phyloP scores from a whole-genome alignment of 2,797 vertebrate species.

The Prunella strophiata region DNA sequence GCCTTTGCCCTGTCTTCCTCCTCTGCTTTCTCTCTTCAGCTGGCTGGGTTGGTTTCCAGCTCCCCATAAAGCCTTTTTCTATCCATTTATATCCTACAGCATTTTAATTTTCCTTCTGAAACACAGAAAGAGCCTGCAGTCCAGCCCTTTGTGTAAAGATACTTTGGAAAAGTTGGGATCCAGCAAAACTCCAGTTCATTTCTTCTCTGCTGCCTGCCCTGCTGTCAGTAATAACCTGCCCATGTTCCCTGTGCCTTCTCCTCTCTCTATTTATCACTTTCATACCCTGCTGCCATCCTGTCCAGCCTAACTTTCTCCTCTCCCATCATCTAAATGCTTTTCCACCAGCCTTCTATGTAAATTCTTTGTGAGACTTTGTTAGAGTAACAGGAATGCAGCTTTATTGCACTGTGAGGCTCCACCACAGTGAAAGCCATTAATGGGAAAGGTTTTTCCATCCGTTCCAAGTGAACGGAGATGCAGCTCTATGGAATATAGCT shows the following conservation, averaged over 20 bases:
- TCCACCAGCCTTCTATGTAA: conserved; percentile 2
- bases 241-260: not conserved
- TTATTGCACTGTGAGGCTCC: conserved; percentile 6
- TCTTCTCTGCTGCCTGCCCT: not conserved
- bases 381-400: conserved; percentile 3
- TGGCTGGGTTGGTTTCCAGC: not conserved
- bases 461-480: conserved; percentile 29
- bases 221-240: not conserved
- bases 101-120: not conserved
- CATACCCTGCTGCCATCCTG: not conserved
- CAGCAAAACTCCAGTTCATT: conserved; percentile 1
- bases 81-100: not conserved
- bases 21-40: not conserved
- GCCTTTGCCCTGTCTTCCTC: not conserved
- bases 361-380: not conserved
- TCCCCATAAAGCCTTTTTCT: not conserved
- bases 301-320: conserved; percentile 33
- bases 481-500: not conserved
- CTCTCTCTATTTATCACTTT: not conserved
- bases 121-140: not conserved
- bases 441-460: conserved; percentile 37
- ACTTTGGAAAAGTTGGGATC: not conserved
- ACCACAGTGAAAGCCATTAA: not conserved
- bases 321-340: conserved; percentile 4
- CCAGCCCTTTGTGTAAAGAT: not conserved